Base-by-base conservation (phyloP, 2,888 invertebrate genomes). In the Agrotis clavis region DNA sequence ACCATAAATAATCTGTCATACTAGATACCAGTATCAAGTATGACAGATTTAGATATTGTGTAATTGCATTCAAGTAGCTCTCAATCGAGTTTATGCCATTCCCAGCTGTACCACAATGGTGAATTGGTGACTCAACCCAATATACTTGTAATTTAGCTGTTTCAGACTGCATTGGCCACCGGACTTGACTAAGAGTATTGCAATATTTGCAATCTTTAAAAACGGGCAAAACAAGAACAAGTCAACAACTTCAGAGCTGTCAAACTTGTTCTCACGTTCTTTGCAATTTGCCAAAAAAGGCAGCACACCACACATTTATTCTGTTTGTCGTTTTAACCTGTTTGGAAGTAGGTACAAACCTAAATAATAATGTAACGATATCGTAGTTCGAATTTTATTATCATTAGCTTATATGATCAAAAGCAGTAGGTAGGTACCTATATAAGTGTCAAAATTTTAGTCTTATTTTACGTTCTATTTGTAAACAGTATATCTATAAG, bases 211-310 rank as follows among this genome's bases (percentile, higher is more conserved):
- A 14, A 59, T 59, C 21, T 50, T 62, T 18, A 41, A 35, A 35
- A 74, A 50, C 50, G n/a, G 45, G 4, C 67, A 45, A 30, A 61
- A 75, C 67, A 56, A 68, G 25, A 75, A 62, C 25, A 47, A 48
- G 35, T 18, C 25, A 48, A 57, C 35, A 63, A 77, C 48, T 68
- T 57, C 47, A 30, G 25, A 41, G 57, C 47, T 61, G 57, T 41
- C 19, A 57, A 69, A 75, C 77, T 69, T 25, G 70, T 69, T 69
- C n/a, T 66, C 11, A 50, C 30, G 48, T 66, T 16, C 68, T 62
- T 62, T n/a, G 77, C 45, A 35, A 25, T 45, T 77, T 48, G 35
- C 48, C 61, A 51, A 62, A 77, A 68, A 77, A 67, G 68, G 61
- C 67, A 30, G 53, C 54, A 21, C 25, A 13, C 35, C 35, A 9